Evolutionary conservation across 2,888 invertebrate genomes (phyloP), one percentile per base, ranked within the genome.

Genomic region (Machimus atricapillus): DNA sequence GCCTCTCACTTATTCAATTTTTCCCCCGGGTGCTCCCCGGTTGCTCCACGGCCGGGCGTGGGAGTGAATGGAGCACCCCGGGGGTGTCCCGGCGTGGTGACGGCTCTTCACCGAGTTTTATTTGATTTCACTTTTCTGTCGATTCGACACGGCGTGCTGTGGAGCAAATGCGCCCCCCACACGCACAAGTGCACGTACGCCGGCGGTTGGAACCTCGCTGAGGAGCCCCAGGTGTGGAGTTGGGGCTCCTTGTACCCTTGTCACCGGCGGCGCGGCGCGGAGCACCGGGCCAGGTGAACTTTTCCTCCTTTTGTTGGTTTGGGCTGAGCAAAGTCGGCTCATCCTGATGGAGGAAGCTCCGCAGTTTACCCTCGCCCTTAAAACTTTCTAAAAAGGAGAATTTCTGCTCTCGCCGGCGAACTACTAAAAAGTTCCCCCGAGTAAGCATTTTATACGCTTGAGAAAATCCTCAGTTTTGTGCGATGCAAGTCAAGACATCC

Each of bases 1-100:
- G 43, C 19, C 43, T 40, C 78, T 40, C 78, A 78, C 78, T 78
- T 78, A 78, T 78, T 78, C 78, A 78, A 78, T 78, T 78, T 78
- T 78, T 78, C 66, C 43, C 78, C 43, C 78, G 23, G 46, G 46
- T 9, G 37, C 77, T 37, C n/a, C 43, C 12, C 43, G 43, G 43
- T 43, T 43, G 43, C 3, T 16, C 43, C 43, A 46, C 43, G 43
- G 43, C 12, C 34, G 37, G 14, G 34, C 4, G 31, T 77, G 40
- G 23, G 31, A 31, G 19, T 0, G 76, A 0, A 7, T 23, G 37
- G 8, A 43, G 23, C 23, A 43, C 14, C 43, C 19, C 78, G 4
- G 23, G 66, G 66, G 27, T 12, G 27, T 19, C 66, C 19, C 66
- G 9, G 27, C 12, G 66, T 66, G 66, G 66, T 27, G 66, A 66